Conservation (phyloP, 2,888 invertebrate genomes). For the Drosophila borealis region DNA sequence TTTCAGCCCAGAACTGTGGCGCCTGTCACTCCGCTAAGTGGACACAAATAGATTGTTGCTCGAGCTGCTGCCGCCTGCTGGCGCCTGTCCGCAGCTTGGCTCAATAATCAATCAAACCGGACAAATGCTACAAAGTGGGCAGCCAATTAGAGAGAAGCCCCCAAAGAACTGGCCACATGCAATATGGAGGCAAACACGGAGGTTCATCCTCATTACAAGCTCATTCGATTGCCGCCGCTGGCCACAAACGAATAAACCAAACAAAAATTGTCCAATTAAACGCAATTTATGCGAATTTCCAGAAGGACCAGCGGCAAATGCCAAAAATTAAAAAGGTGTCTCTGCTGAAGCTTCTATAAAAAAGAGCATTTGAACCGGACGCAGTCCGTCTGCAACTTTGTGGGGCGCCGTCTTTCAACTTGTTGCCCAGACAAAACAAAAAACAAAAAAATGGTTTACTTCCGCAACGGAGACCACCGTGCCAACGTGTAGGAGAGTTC, state of each 20-base stretch:
- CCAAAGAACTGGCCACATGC: conserved; percentile 41
- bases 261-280: conserved; percentile 82
- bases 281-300: conserved; percentile 81
- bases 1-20: conserved; percentile 44
- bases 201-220: conserved; percentile 54
- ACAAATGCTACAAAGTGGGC: conserved; percentile 23
- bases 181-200: conserved; percentile 37
- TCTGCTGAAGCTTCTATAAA: conserved; percentile 69
- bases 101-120: conserved; percentile 85
- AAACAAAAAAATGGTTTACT: conserved; percentile 68
- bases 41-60: conserved; percentile 83
- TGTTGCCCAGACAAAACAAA: conserved; percentile 19
- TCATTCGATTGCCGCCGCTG: conserved; percentile 33
- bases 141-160: conserved; percentile 57
- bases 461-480: conserved; percentile 61
- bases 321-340: conserved; percentile 78
- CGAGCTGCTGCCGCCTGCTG: conserved; percentile 38
- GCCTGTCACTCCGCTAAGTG: conserved; percentile 81
- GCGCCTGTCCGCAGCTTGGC: conserved; percentile 84
- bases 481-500: conserved; percentile 70
- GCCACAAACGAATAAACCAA: conserved; percentile 66
- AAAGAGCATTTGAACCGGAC: conserved; percentile 66
- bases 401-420: conserved; percentile 72
- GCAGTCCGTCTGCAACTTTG: conserved; percentile 69
- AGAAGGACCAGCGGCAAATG: conserved; percentile 67